phyloP scores from a whole-genome alignment of 1,140 invertebrate species.

The Drosophila repleta region DNA sequence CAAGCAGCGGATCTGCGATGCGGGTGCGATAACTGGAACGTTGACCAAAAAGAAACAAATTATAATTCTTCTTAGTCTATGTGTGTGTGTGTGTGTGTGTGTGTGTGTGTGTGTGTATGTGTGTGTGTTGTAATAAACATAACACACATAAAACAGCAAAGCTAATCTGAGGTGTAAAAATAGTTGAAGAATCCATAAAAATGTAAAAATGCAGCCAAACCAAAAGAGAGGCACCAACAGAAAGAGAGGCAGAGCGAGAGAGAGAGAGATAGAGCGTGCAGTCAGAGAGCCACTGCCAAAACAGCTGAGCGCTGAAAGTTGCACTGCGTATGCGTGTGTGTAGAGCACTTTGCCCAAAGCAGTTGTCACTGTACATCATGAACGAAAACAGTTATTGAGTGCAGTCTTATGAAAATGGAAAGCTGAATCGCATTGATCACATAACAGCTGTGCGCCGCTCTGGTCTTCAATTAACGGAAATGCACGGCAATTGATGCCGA shows the following conservation, averaged over 20 bases:
- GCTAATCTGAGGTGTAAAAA: slow-evolving; percentile 63
- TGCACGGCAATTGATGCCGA: slow-evolving; percentile 37
- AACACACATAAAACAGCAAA: slow-evolving; percentile 33
- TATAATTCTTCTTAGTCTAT: slow-evolving; percentile 21
- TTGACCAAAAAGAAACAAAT: slow-evolving; percentile 40
- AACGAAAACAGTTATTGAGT: slow-evolving; percentile 20
- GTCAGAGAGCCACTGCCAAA: background rate
- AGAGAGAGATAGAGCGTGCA: background rate
- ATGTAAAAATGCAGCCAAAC: slow-evolving; percentile 55
- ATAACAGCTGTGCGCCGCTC: slow-evolving; percentile 29
- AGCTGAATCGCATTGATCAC: slow-evolving; percentile 17
- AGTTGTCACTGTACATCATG: slow-evolving; percentile 9
- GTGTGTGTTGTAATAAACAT: slow-evolving; percentile 36
- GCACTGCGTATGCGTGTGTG: slow-evolving; percentile 49
- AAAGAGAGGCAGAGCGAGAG: slow-evolving; percentile 9
- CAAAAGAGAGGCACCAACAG: slow-evolving; percentile 13
- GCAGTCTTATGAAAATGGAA: slow-evolving; percentile 39
- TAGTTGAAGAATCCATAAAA: slow-evolving; percentile 77
- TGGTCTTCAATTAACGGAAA: slow-evolving; percentile 50
- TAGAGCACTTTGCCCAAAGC: slow-evolving; percentile 36
- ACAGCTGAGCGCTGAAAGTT: slow-evolving; percentile 35
- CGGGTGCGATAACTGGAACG: slow-evolving; percentile 31
- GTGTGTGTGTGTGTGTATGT: background rate
- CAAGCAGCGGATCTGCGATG: slow-evolving; percentile 8
- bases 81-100: background rate